Conservation (phyloP, 2,113 vertebrate genomes). For the Piaya cayana region DNA sequence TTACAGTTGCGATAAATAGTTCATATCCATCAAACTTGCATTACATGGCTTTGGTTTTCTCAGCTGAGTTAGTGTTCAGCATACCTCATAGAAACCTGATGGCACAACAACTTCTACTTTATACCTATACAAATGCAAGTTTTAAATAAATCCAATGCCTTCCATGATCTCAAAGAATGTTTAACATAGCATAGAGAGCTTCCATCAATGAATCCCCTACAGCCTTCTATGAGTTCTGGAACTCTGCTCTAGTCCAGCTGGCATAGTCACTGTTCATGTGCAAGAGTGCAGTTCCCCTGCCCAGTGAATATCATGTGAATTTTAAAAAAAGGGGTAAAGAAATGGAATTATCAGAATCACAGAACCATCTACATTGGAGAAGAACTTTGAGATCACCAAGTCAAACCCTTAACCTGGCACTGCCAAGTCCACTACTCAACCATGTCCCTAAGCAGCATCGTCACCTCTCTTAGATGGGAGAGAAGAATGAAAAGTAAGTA, state of each 20-base stretch:
- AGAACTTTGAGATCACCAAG: no score
- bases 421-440: no score
- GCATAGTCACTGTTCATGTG: rapidly evolving
- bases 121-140: background rate
- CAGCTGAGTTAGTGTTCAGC: background rate
- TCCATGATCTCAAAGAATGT: background rate
- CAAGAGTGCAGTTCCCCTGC: background rate
- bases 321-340: background rate
- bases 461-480: background rate
- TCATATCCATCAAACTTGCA: background rate
- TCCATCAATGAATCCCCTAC: background rate
- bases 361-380: no score
- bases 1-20: background rate
- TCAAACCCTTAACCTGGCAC: no score
- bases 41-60: background rate
- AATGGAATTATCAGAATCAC: background rate
- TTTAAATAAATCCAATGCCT: background rate
- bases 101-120: background rate
- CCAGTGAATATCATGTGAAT: background rate
- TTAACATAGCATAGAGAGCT: background rate
- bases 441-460: no score
- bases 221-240: background rate
- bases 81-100: background rate
- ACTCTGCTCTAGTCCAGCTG: background rate
- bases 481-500: background rate